Evolutionary conservation across 2,797 vertebrate species (phyloP).

Genomic region (Coregonus sp.): DNA sequence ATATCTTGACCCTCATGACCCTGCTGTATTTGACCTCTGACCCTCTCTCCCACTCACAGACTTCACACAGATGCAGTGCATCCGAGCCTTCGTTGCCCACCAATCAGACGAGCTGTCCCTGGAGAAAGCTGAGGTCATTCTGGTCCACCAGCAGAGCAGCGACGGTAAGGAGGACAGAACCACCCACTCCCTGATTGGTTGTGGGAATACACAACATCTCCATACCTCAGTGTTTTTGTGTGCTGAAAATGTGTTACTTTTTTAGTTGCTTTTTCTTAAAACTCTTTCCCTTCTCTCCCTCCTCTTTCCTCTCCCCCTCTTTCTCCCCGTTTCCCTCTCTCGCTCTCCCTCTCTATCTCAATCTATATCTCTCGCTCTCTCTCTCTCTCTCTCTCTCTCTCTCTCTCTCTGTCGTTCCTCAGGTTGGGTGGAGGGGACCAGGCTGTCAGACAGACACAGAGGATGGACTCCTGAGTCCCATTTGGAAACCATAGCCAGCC

Average conservation of each 20-base stretch:
- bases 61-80: constrained; percentile 88
- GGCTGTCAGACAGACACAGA: constrained; percentile 86
- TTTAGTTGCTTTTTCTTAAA: background rate
- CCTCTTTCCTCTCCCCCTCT: background rate
- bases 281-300: background rate
- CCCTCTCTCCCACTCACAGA: constrained; percentile 68
- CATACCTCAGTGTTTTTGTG: background rate
- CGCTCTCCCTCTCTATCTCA: background rate
- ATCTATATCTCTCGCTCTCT: too few relatives aligned
- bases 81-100: constrained; percentile 84
- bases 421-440: constrained; percentile 93
- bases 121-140: constrained; percentile 92
- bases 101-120: constrained; percentile 92
- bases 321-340: background rate
- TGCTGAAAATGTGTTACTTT: background rate
- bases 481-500: constrained; percentile 85
- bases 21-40: constrained; percentile 18
- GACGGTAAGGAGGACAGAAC: constrained; percentile 81
- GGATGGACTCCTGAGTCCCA: constrained; percentile 89
- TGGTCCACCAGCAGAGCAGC: constrained; percentile 85
- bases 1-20: background rate
- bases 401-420: constrained; percentile 1
- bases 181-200: background rate
- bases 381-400: background rate
- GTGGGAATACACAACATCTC: background rate